A percentile compares a stretch with the other conserved stretches of the same genome.
Conservation (phyloP, 2,113 vertebrate species). For the Oreochromis spilurus region DNA sequence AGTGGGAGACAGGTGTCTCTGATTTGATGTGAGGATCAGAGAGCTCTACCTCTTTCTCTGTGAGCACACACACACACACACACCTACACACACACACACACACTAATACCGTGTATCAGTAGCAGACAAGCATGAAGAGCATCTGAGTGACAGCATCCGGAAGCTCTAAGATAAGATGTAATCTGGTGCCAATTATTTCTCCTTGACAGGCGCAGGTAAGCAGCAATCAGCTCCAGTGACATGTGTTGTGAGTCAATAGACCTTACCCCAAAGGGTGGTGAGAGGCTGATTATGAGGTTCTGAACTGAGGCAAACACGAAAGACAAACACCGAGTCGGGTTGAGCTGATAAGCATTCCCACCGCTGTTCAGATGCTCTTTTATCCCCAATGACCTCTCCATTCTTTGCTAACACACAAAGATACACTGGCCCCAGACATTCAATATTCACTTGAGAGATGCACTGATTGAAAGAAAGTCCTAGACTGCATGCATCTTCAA, state of each 20-base stretch:
- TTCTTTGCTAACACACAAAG: neutral
- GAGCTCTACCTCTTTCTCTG: slow-evolving; percentile 24
- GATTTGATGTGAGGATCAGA: slow-evolving; percentile 55
- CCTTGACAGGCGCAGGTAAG: slow-evolving; percentile 62
- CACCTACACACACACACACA: neutral
- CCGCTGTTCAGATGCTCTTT: neutral
- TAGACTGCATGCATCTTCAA: neutral
- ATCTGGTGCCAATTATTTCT: slow-evolving; percentile 73
- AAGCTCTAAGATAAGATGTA: slow-evolving; percentile 66
- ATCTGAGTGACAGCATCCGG: slow-evolving; percentile 63
- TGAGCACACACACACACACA: neutral
- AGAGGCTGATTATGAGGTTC: slow-evolving; percentile 49
- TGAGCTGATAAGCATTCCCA: slow-evolving; percentile 39
- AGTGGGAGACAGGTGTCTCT: slow-evolving; percentile 51
- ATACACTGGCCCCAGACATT: neutral
- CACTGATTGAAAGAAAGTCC: neutral
- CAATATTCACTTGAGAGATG: neutral
- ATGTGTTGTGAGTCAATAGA: slow-evolving; percentile 66
- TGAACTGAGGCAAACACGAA: slow-evolving; percentile 41
- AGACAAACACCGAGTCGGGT: slow-evolving; percentile 17
- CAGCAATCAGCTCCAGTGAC: slow-evolving; percentile 59
- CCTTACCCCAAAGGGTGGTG: slow-evolving; percentile 16
- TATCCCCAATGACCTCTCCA: slow-evolving; percentile 43
- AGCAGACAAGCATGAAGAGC: slow-evolving; percentile 50
- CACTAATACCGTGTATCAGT: slow-evolving; percentile 15